Evolutionary conservation across 2,797 vertebrate genomes (phyloP).

Genomic region (Gallirallus australis): DNA sequence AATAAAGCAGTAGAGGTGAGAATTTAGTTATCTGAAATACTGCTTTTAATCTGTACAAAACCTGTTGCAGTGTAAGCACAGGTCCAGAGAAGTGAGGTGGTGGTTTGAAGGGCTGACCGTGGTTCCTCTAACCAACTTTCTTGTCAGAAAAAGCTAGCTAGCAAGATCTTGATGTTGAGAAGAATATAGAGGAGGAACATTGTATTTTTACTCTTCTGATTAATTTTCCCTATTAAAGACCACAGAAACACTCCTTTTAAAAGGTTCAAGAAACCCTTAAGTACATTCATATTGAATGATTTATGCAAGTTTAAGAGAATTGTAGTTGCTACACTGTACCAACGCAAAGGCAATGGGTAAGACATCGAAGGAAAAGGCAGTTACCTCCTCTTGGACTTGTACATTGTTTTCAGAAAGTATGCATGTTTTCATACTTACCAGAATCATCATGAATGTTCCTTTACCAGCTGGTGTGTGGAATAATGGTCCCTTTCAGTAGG

Average conservation of each 20-base stretch:
- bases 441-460: not conserved
- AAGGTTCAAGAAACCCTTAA: not conserved
- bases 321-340: not conserved
- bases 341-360: not conserved
- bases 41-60: not conserved
- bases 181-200: not conserved
- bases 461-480: not conserved
- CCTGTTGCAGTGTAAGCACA: not conserved
- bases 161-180: not conserved
- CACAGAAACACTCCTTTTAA: rapidly evolving
- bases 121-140: not conserved
- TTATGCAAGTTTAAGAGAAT: not conserved
- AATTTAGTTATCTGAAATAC: not conserved
- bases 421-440: not conserved
- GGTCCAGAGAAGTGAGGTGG: not conserved
- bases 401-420: not conserved
- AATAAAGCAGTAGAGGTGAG: conserved; percentile 97
- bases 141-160: not conserved
- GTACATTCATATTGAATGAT: not conserved
- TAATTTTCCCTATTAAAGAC: not conserved
- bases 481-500: not conserved
- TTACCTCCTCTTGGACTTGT: not conserved
- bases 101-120: not conserved
- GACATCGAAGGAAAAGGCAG: not conserved
- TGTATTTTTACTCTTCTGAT: not conserved